Percentiles rank a stretch among this genome's conserved stretches.
Conservation (phyloP, 2,888 invertebrate genomes). For the Epistrophella euchroma region DNA sequence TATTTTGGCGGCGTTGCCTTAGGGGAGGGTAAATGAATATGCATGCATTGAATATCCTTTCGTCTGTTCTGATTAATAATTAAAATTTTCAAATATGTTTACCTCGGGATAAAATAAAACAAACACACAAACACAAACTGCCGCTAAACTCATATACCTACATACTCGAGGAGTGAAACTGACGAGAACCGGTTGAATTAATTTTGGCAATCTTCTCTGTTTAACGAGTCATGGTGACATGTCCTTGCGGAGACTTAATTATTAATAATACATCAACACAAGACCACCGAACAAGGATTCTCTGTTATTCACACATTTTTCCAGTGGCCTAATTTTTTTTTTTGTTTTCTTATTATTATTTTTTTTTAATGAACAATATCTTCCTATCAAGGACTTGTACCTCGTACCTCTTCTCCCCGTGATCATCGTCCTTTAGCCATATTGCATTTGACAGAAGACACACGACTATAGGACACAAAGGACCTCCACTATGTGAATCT, state of each 20-base stretch:
- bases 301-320: neutral
- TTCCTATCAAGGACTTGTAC: constrained; percentile 43
- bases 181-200: constrained; percentile 51
- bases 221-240: constrained; percentile 30
- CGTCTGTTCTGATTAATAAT: constrained; percentile 50
- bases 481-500: constrained; percentile 6
- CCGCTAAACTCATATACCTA: neutral
- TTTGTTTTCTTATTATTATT: constrained; percentile 14
- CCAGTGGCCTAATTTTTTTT: constrained; percentile 52
- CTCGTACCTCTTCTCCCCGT: neutral
- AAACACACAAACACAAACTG: neutral
- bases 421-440: constrained; percentile 4
- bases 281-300: constrained; percentile 38
- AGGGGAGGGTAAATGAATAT: neutral
- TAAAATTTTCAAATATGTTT: constrained; percentile 58
- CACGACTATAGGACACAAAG: constrained; percentile 24
- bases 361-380: constrained; percentile 12
- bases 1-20: constrained; percentile 10
- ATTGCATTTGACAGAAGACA: constrained; percentile 44
- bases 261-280: constrained; percentile 61
- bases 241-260: constrained; percentile 62
- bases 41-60: constrained; percentile 28
- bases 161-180: neutral
- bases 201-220: constrained; percentile 59
- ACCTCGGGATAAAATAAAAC: constrained; percentile 22